phyloP scores from a whole-genome alignment of 2,113 vertebrate species.

The Guaruba guarouba region DNA sequence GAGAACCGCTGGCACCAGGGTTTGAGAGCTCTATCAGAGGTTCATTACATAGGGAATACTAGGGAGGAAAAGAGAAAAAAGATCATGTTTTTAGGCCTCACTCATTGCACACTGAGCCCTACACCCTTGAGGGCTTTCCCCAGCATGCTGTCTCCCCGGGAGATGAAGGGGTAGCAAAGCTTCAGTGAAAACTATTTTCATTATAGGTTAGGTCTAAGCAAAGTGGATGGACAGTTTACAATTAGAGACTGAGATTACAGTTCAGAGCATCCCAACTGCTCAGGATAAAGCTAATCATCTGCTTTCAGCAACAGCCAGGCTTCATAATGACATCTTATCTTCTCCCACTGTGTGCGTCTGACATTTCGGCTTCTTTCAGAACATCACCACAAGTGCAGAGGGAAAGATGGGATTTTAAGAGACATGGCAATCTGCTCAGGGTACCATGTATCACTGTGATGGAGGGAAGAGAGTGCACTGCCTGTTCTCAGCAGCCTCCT shows the following conservation, averaged over 20 bases:
- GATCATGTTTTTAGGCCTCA: not conserved
- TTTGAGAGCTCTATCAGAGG: conserved; percentile 97
- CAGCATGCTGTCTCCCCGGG: not conserved
- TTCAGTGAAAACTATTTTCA: not conserved
- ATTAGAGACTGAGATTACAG: not conserved
- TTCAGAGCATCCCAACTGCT: conserved; percentile 10
- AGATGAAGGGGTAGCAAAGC: not conserved
- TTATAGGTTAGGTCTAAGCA: not conserved
- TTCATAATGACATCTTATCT: not conserved
- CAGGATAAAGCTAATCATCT: not conserved
- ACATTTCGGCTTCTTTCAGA: not conserved
- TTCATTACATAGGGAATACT: conserved; percentile 97
- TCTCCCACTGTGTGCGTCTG: not conserved
- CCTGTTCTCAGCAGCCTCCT: not conserved
- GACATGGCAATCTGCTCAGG: not conserved
- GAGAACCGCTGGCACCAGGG: conserved; percentile 94
- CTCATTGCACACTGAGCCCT: not conserved
- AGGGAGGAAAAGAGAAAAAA: not conserved
- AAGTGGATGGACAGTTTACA: not conserved
- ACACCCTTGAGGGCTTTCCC: not conserved
- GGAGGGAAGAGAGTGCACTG: not conserved
- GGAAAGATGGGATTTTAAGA: not conserved
- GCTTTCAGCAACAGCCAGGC: conserved; percentile 1
- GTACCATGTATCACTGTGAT: not conserved
- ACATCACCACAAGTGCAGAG: fast-evolving